A percentile compares a stretch with the other conserved stretches of the same genome.
These are phyloP conservation scores for Brachionus sp. DNA, from an alignment of 1,140 invertebrate species.

Conservation along the genomic window DNA sequence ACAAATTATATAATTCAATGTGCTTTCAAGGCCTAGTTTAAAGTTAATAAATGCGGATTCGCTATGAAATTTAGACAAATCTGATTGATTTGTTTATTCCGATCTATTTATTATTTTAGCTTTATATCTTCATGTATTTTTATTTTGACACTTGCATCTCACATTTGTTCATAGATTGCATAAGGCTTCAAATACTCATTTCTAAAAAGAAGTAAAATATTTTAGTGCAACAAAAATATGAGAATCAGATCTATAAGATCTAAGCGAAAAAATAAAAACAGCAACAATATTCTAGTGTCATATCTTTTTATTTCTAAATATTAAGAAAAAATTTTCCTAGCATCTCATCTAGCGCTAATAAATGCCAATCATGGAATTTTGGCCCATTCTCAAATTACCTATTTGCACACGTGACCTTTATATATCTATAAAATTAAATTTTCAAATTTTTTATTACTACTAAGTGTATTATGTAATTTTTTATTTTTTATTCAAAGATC, in stretches of 20 bases:
- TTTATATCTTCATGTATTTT: slow-evolving; percentile 5
- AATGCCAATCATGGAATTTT: not conserved
- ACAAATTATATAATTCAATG: not conserved
- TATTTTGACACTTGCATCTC: not conserved
- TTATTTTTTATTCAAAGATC: slow-evolving; percentile 1
- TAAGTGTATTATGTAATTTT: not conserved
- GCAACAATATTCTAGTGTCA: no score
- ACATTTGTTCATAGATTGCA: not conserved
- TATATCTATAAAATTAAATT: not conserved
- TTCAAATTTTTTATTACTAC: not conserved
- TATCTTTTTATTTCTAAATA: not conserved
- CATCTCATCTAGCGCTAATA: not conserved
- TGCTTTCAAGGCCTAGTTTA: not conserved
- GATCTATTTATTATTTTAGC: not conserved
- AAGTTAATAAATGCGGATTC: not conserved
- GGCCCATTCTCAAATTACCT: not conserved
- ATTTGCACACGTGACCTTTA: not conserved
- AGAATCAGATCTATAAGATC: not conserved
- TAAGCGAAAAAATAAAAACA: no score
- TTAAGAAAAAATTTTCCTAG: not conserved
- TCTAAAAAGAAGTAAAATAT: not conserved
- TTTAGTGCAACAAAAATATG: not conserved
- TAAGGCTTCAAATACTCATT: not conserved
- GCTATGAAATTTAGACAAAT: not conserved
- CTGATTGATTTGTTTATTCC: slow-evolving; percentile 3